These are phyloP conservation scores for Ptychobarbus kaznakovi DNA, from an alignment of 2,797 vertebrate species.

Conservation along the genomic window DNA sequence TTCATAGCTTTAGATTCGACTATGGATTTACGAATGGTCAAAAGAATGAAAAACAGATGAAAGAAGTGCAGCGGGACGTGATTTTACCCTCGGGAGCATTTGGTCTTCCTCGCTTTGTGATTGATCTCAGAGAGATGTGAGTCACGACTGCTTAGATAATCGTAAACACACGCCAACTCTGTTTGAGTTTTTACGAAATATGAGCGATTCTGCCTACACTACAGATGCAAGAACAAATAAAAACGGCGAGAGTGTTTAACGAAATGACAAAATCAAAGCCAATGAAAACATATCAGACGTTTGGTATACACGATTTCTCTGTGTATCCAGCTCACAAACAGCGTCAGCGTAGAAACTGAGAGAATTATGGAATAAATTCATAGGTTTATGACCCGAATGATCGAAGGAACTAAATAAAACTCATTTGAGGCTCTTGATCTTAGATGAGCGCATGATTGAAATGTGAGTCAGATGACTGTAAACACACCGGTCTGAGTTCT, in stretches of 20 bases:
- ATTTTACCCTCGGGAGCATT: background rate
- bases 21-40: background rate
- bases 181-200: constrained; percentile 21
- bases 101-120: constrained; percentile 4
- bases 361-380: background rate
- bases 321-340: constrained; percentile 17
- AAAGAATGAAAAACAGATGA: background rate
- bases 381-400: background rate
- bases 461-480: background rate
- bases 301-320: background rate
- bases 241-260: background rate
- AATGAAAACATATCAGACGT: constrained; percentile 14
- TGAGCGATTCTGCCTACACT: constrained; percentile 17
- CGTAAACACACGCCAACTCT: constrained; percentile 33
- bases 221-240: constrained; percentile 19
- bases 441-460: background rate
- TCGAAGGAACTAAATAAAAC: background rate
- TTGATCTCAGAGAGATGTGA: background rate
- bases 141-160: constrained; percentile 34
- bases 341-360: background rate
- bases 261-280: constrained; percentile 23
- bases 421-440: background rate
- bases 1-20: background rate
- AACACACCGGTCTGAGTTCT: constrained; percentile 1
- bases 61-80: background rate